Conservation (phyloP, 2,888 invertebrate species). For the Lutraria lutraria region DNA sequence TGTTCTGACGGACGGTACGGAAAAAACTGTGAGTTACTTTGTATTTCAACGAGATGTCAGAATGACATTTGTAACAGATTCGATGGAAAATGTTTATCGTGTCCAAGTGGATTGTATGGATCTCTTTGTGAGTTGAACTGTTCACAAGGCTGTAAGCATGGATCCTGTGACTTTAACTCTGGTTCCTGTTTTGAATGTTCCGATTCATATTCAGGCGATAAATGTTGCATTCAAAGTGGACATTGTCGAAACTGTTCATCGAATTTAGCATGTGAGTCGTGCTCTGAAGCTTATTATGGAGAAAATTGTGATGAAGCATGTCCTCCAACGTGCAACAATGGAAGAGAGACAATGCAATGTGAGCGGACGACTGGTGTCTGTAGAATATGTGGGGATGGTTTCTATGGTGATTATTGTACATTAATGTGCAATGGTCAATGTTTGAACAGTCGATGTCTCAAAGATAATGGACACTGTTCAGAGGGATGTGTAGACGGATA, state of each 20-base stretch:
- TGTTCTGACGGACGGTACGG: constrained; percentile 12
- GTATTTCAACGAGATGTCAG: neutral
- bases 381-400: neutral
- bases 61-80: neutral
- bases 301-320: neutral
- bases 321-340: neutral
- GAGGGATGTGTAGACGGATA: neutral
- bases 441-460: no score
- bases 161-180: neutral
- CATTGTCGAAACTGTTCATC: neutral
- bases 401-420: neutral
- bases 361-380: neutral
- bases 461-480: no score
- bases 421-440: no score
- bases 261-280: neutral
- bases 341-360: neutral
- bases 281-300: neutral
- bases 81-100: neutral
- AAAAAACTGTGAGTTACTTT: neutral
- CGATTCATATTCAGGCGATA: neutral
- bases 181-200: neutral
- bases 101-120: neutral
- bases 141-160: neutral
- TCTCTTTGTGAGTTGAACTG: neutral
- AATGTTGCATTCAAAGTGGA: neutral